Evolutionary conservation across 2,888 invertebrate species (phyloP), one percentile per base, ranked within the genome.

Genomic region (Ceriagrion tenellum): DNA sequence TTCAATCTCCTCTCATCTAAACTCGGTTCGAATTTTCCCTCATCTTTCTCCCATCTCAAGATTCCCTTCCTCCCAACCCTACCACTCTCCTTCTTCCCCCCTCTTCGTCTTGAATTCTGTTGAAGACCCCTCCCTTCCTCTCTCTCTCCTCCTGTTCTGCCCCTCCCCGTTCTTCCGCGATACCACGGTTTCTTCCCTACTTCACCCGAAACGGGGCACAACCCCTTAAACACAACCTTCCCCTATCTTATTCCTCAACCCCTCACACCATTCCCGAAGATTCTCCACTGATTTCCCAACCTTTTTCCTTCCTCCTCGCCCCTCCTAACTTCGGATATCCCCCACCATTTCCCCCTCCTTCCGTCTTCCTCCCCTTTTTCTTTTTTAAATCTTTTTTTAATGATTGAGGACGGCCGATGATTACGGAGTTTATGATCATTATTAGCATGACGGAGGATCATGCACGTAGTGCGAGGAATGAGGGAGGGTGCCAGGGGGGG

Each of bases 391-490:
- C 63, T 93, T 59, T 91, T 59, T 63, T 91, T 93, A 93, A 93
- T 93, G 93, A 93, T 93, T 93, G 69, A 93, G 93, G 93, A 74
- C 47, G 91, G 91, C 91, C 91, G 91, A 69, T 63, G 91, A 91
- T 91, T 91, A 91, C 91, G 91, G 91, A 91, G 91, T 91, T 91
- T 91, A 91, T 69, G 91, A 91, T 91, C 91, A 91, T 91, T 91
- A 91, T 91, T 91, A 91, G 91, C 91, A 91, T 91, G 91, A 91
- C 91, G 91, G 91, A 91, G 63, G 91, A 63, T 91, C 91, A 63
- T 91, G 91, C 91, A 91, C 91, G 91, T 91, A 91, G 91, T 13
- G 30, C 81, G 91, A 90, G 55, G 90, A 47, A 47, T 12, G 90
- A 56, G n/a, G n/a, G n/a, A n/a, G n/a, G n/a, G n/a, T n/a, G n/a